Evolutionary conservation across 2,888 invertebrate species (phyloP).

Genomic region (Eupelmus urozonus): DNA sequence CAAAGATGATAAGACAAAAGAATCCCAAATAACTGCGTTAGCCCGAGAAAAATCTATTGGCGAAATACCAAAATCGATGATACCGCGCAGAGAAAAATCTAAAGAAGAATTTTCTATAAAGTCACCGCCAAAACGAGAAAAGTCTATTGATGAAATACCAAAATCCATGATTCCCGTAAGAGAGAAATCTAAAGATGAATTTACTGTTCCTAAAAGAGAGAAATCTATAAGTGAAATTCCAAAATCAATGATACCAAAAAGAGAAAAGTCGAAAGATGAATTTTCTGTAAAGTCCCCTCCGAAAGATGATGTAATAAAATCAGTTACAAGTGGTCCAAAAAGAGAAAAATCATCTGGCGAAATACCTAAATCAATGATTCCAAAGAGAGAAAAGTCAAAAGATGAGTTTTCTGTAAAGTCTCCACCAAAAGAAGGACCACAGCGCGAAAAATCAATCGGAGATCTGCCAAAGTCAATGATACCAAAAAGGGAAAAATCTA

Average conservation of each 20-base stretch:
- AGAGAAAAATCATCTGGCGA: constrained; percentile 33
- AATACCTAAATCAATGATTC: constrained; percentile 26
- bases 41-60: constrained; percentile 24
- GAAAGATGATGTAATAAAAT: background rate
- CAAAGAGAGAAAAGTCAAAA: constrained; percentile 40
- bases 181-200: constrained; percentile 53
- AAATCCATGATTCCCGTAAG: constrained; percentile 35
- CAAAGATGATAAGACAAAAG: constrained; percentile 14
- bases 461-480: constrained; percentile 42
- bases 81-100: constrained; percentile 46
- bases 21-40: constrained; percentile 30
- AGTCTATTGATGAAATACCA: constrained; percentile 35
- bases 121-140: constrained; percentile 26
- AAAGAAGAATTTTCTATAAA: constrained; percentile 51
- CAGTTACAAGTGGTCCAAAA: background rate
- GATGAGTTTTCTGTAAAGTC: constrained; percentile 43
- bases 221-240: constrained; percentile 51
- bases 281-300: constrained; percentile 27
- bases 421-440: background rate
- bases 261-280: constrained; percentile 53
- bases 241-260: constrained; percentile 36
- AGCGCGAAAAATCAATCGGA: constrained; percentile 19
- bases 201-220: constrained; percentile 29
- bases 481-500: constrained; percentile 34
- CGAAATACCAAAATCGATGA: constrained; percentile 40